Evolutionary conservation across 2,888 invertebrate species (phyloP), one percentile per base, ranked within the genome.

Genomic region (Caenorhabditis afra): DNA sequence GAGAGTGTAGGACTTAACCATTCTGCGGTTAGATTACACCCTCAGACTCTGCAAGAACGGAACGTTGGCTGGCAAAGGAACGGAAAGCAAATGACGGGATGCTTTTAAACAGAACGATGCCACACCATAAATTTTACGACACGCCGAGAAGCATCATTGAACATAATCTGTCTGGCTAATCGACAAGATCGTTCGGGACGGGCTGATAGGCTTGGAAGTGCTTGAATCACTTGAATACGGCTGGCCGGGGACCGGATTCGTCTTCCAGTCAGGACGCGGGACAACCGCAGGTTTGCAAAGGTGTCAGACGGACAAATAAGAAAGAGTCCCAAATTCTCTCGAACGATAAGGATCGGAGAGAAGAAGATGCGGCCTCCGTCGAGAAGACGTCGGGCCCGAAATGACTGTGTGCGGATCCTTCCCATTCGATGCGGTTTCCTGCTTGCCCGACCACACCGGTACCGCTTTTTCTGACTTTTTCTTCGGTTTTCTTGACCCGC

Each of bases 401-500:
- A 71, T 71, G 62, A 49, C 62, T n/a, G 55, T 39, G 29, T 29
- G 29, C 49, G 53, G 61, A 57, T 57, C 57, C 29, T 29, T 29
- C 64, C 64, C 49, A 57, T 57, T 49, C 55, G 57, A 53, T 49
- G 53, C 57, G 62, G 53, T 64, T 53, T 47, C 50, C n/a, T 50
- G 37, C 44, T 55, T 45, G 29, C 37, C 39, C 71, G 73, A 65
- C 73, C 65, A 64, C 65, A 65, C 73, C 73, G 73, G 65, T 58
- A 61, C 74, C 59, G 52, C 74, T 76, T 76, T 76, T 76, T 76
- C 53, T 66, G 52, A 45, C 74, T 76, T 76, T 76, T 76, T 76
- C 53, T 67, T 47, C 75, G 57, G 67, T 67, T 67, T 67, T 67
- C 67, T 67, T 76, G 75, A 76, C 75, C 75, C 53, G 74, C 65